Evolutionary conservation across 2,888 invertebrate genomes (phyloP).

Genomic region (Synanthedon vespiformis): DNA sequence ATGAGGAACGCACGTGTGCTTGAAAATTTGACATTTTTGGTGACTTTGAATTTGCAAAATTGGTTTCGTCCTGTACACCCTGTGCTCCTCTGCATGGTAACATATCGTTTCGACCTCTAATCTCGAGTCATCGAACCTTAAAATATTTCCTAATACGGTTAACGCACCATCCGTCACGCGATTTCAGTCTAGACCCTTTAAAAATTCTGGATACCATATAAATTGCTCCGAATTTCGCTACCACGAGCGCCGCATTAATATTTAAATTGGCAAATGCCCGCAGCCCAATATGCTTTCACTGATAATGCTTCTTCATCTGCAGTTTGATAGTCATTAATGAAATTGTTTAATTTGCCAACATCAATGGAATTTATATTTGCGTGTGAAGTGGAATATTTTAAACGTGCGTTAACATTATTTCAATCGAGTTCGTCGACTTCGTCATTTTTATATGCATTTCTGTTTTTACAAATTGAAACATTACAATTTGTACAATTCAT

Average conservation of each 20-base stretch:
- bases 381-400: conserved; percentile 5
- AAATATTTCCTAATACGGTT: conserved; percentile 62
- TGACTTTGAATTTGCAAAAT: conserved; percentile 5
- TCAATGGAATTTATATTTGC: conserved; percentile 14
- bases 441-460: conserved; percentile 1
- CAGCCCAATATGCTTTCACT: neutral
- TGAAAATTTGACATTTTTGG: neutral
- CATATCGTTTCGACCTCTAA: conserved; percentile 42
- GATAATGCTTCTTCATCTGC: neutral
- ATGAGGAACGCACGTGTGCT: neutral
- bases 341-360: conserved; percentile 9
- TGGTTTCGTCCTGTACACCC: conserved; percentile 25
- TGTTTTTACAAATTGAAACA: neutral
- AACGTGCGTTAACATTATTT: neutral
- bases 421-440: neutral
- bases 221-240: conserved; percentile 46
- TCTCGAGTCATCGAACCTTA: conserved; percentile 52
- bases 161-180: conserved; percentile 53
- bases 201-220: conserved; percentile 25
- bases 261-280: conserved; percentile 16
- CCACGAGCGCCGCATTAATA: conserved; percentile 48
- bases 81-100: neutral
- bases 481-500: too few relatives aligned
- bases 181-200: conserved; percentile 8
- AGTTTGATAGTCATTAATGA: neutral